Percentiles rank a stretch among this genome's conserved stretches.
Conservation (phyloP, 2,113 vertebrate genomes). For the Microcebus jonahi region DNA sequence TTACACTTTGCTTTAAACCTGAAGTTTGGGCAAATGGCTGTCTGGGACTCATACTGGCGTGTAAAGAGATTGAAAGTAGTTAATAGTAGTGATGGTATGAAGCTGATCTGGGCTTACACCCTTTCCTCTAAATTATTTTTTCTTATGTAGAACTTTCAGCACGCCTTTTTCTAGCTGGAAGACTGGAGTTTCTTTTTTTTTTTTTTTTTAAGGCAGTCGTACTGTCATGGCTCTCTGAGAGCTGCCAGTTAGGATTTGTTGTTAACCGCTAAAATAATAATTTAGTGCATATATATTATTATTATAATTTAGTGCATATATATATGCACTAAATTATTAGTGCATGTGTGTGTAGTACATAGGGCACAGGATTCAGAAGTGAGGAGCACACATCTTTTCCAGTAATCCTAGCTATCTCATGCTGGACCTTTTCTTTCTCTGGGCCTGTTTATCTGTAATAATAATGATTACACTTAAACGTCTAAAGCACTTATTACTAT, state of each 20-base stretch:
- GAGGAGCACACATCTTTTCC: neutral
- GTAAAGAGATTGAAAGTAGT: neutral
- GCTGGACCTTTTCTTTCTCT: neutral
- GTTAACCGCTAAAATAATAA: neutral
- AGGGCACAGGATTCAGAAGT: constrained; percentile 10
- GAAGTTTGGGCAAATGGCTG: neutral
- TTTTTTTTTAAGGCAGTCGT: neutral
- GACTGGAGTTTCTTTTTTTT: neutral
- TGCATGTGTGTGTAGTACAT: neutral
- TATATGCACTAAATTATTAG: neutral
- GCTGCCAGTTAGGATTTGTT: neutral
- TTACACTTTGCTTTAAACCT: neutral
- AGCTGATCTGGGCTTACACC: neutral
- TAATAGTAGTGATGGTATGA: neutral
- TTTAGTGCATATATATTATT: neutral
- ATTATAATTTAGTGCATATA: neutral
- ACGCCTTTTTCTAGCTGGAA: neutral
- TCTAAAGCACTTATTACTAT: neutral
- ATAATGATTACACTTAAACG: neutral
- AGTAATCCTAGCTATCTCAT: neutral
- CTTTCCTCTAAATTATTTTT: neutral
- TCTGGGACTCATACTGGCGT: neutral
- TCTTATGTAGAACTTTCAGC: constrained; percentile 9
- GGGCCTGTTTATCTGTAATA: neutral
- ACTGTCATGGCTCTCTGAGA: neutral